phyloP scores from a whole-genome alignment of 2,797 vertebrate genomes.

The Aselliscus stoliczkanus region DNA sequence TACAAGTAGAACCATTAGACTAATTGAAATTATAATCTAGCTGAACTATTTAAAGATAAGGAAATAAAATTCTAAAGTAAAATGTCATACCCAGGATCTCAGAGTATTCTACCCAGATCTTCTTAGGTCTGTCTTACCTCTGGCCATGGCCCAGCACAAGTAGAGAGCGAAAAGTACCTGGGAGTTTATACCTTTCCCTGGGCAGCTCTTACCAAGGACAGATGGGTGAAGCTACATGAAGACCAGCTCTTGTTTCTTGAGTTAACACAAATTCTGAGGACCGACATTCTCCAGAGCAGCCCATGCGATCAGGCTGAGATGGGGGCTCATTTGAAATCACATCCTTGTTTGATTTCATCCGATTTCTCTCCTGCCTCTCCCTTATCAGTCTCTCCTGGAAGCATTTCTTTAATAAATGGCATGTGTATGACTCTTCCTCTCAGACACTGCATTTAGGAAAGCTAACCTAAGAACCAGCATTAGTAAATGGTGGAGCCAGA shows the following conservation, averaged over 20 bases:
- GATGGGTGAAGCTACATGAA: background rate
- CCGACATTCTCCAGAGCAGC: background rate
- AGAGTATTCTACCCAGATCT: background rate
- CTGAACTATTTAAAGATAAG: background rate
- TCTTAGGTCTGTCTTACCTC: background rate
- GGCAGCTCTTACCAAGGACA: background rate
- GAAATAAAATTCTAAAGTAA: background rate
- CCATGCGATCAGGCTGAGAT: background rate
- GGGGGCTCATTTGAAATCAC: background rate
- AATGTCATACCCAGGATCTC: background rate
- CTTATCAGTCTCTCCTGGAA: background rate
- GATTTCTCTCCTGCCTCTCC: background rate
- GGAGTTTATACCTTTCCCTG: background rate
- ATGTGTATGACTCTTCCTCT: background rate
- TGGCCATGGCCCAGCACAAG: background rate
- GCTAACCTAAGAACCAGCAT: background rate
- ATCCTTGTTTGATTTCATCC: background rate
- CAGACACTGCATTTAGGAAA: background rate
- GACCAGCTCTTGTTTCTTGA: background rate
- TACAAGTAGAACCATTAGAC: background rate
- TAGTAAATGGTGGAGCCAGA: background rate
- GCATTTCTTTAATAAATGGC: background rate
- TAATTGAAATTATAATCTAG: background rate
- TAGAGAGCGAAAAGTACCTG: background rate
- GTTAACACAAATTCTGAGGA: background rate